Evolutionary conservation across 2,888 invertebrate species (phyloP).

Genomic region (Hydroisotoma schaefferi): DNA sequence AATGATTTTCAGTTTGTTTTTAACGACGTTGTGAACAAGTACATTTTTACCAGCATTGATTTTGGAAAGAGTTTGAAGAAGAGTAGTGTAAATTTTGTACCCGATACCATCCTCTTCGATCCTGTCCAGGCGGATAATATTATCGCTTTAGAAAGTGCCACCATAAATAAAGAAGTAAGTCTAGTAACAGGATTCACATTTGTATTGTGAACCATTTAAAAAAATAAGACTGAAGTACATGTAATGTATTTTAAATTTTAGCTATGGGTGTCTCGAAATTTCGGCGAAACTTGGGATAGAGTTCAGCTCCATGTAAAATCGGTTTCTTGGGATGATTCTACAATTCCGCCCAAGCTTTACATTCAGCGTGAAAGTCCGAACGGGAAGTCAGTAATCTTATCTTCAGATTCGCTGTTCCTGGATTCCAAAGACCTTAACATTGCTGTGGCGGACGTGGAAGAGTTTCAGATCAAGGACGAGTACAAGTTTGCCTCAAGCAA

Average conservation of each 20-base stretch:
- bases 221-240: slow-evolving; percentile 7
- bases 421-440: slow-evolving; percentile 52
- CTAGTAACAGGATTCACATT: not conserved
- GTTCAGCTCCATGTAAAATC: slow-evolving; percentile 72
- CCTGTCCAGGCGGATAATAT: slow-evolving; percentile 67
- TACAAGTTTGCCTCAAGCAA: slow-evolving; percentile 80
- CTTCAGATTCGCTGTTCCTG: slow-evolving; percentile 50
- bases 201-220: slow-evolving; percentile 1
- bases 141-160: slow-evolving; percentile 71
- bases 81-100: slow-evolving; percentile 67
- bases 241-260: slow-evolving; percentile 54
- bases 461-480: slow-evolving; percentile 77
- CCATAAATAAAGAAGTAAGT: slow-evolving; percentile 61
- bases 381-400: slow-evolving; percentile 57
- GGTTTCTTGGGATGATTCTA: slow-evolving; percentile 64
- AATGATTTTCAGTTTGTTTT: slow-evolving; percentile 69
- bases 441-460: slow-evolving; percentile 67
- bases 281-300: slow-evolving; percentile 67
- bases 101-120: slow-evolving; percentile 73
- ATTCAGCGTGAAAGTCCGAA: slow-evolving; percentile 64
- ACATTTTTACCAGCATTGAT: slow-evolving; percentile 71
- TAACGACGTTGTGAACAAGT: slow-evolving; percentile 71
- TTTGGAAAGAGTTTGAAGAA: slow-evolving; percentile 66
- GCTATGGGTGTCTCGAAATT: slow-evolving; percentile 73
- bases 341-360: slow-evolving; percentile 56